phyloP scores from a whole-genome alignment of 2,888 invertebrate genomes.

The Nebria brevicollis region DNA sequence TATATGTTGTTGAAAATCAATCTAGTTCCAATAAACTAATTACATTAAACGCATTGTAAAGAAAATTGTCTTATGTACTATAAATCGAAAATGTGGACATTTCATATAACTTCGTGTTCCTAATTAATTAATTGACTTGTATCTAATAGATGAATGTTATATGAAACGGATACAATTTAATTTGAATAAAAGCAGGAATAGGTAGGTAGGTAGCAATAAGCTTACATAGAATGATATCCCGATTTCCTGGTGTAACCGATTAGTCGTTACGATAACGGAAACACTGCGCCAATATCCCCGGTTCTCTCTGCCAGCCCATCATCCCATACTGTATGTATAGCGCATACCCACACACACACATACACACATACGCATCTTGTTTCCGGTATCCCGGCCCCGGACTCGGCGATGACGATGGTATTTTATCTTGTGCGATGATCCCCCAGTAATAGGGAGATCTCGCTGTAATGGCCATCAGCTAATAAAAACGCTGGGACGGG shows the following conservation, averaged over 20 bases:
- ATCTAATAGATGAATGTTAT: neutral
- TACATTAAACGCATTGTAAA: no score
- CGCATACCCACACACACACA: neutral
- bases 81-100: neutral
- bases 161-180: neutral
- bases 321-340: no score
- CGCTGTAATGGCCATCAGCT: neutral
- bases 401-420: neutral
- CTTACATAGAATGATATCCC: neutral
- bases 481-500: neutral
- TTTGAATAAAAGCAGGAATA: neutral
- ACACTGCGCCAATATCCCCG: neutral
- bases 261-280: slow-evolving; percentile 1
- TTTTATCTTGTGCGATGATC: slow-evolving; percentile 1
- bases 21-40: no score
- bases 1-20: no score
- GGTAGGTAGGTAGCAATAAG: neutral
- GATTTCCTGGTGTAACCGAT: neutral
- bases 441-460: neutral
- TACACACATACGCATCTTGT: neutral
- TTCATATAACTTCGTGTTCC: neutral
- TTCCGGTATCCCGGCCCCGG: neutral
- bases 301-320: neutral
- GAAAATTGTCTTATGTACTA: no score
- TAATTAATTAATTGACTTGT: neutral